Evolutionary conservation across 2,797 vertebrate species (phyloP).

Genomic region (Salmo trutta): DNA sequence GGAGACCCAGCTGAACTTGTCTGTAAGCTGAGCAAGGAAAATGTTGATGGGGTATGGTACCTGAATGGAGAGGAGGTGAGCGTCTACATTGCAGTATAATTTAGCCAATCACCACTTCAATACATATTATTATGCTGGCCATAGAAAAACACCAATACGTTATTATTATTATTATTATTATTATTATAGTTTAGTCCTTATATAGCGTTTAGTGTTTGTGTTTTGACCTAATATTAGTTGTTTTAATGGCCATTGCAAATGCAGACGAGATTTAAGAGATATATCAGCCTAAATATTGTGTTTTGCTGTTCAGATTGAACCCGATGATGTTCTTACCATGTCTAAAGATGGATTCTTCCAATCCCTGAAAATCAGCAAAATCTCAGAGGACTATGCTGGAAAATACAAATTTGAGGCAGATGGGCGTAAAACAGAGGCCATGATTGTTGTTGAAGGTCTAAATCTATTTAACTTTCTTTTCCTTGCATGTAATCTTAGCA

Average conservation of each 20-base stretch:
- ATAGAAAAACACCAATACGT: neutral
- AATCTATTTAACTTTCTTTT: neutral
- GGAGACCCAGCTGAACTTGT: conserved; percentile 80
- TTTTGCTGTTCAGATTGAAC: conserved; percentile 56
- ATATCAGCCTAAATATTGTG: neutral
- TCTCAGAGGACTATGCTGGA: conserved; percentile 78
- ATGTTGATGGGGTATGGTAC: conserved; percentile 83
- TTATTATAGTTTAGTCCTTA: no score
- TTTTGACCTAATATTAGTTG: neutral
- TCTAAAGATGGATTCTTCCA: conserved; percentile 79
- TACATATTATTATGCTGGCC: neutral
- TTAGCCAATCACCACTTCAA: neutral
- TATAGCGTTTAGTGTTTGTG: neutral
- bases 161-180: no score
- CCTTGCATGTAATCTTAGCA: neutral
- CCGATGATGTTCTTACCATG: conserved; percentile 73
- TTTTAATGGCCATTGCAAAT: neutral
- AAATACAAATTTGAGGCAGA: conserved; percentile 88
- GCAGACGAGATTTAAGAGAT: neutral
- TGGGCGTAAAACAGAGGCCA: conserved; percentile 82
- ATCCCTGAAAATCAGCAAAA: conserved; percentile 79
- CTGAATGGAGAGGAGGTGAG: conserved; percentile 86
- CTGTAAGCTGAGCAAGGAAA: conserved; percentile 80
- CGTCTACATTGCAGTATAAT: neutral
- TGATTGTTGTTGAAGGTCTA: conserved; percentile 85